Conservation (phyloP, 2,888 invertebrate genomes). For the Euproctis similis region DNA sequence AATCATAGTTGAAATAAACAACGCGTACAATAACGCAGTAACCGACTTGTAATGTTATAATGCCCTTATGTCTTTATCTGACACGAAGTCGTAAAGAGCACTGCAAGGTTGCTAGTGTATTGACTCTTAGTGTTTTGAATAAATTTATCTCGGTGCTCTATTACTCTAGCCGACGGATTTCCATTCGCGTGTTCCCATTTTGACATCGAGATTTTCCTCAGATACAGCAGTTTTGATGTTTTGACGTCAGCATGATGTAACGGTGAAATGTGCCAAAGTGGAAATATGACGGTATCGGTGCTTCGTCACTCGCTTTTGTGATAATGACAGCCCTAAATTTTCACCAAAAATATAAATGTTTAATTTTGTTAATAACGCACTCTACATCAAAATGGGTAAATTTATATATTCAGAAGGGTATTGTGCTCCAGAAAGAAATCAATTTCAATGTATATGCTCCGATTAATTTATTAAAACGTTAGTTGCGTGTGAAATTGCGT, state of each 20-base stretch:
- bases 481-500: conserved; percentile 8
- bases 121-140: conserved; percentile 69
- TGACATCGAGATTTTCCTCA: conserved; percentile 34
- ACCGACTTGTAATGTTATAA: conserved; percentile 60
- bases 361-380: too few relatives aligned
- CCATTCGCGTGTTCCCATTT: conserved; percentile 34
- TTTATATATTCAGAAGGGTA: too few relatives aligned
- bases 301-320: too few relatives aligned
- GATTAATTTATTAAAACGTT: conserved; percentile 7
- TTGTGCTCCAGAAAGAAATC: too few relatives aligned
- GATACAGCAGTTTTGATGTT: conserved; percentile 42
- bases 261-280: too few relatives aligned
- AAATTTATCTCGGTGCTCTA: conserved; percentile 61
- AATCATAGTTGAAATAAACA: conserved; percentile 16
- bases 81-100: conserved; percentile 67
- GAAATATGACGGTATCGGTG: conserved; percentile 35
- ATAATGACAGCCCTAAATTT: too few relatives aligned
- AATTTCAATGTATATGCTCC: conserved; percentile 7
- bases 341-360: too few relatives aligned
- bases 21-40: conserved; percentile 32
- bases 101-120: conserved; percentile 73
- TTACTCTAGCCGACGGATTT: conserved; percentile 52
- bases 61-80: conserved; percentile 70
- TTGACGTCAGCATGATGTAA: conserved; percentile 68
- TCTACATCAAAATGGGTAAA: too few relatives aligned